Conservation (phyloP, 2,113 vertebrate species). For the Daubentonia madagascariensis region DNA sequence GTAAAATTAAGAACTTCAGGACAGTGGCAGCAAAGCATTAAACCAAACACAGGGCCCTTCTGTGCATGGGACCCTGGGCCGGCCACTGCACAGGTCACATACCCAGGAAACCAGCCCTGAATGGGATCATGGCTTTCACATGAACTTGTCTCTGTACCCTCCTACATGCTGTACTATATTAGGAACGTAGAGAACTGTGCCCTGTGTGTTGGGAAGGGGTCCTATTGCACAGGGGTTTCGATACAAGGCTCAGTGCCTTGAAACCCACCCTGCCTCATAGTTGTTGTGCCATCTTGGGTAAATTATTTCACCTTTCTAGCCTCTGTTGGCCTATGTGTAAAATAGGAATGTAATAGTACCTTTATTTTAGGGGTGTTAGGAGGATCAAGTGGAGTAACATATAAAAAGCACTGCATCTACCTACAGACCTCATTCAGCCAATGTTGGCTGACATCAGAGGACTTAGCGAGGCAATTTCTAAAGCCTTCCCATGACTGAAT, state of each 20-base stretch:
- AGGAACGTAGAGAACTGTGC: neutral
- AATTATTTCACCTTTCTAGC: neutral
- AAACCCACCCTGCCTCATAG: neutral
- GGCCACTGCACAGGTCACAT: too few species aligned
- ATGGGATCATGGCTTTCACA: neutral
- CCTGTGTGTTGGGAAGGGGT: neutral
- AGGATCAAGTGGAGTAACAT: neutral
- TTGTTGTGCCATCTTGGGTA: neutral
- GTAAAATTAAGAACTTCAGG: neutral
- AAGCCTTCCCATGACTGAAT: neutral
- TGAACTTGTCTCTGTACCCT: accelerated
- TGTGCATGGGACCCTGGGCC: neutral
- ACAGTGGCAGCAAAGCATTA: neutral
- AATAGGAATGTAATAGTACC: neutral
- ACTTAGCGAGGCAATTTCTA: neutral
- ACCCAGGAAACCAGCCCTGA: neutral
- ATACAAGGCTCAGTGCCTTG: neutral
- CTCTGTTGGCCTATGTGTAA: neutral
- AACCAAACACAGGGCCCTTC: neutral
- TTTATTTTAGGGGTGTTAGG: neutral
- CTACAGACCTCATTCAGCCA: accelerated
- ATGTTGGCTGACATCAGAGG: neutral
- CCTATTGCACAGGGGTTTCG: neutral
- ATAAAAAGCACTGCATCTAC: neutral
- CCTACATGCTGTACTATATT: neutral